These are phyloP conservation scores for Tricholaema leucomelas DNA, from an alignment of 2,113 vertebrate species.

Conservation along the genomic window DNA sequence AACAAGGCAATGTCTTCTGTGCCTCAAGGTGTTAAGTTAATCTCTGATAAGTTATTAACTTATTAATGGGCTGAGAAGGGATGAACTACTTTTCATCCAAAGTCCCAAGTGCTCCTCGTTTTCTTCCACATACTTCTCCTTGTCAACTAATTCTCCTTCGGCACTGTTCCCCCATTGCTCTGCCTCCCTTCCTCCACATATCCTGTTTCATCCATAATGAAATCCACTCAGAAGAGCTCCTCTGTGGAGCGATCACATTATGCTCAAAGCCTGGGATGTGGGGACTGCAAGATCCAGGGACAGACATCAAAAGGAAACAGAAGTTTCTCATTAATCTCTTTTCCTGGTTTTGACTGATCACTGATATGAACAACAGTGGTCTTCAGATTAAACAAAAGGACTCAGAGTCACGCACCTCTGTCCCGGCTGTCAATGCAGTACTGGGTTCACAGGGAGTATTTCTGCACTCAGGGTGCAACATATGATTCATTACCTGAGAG, in stretches of 20 bases:
- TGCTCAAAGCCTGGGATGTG: not conserved
- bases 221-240: not conserved
- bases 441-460: not conserved
- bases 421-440: not conserved
- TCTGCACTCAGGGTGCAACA: not conserved
- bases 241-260: not conserved
- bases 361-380: not conserved
- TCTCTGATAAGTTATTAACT: conserved; percentile 79
- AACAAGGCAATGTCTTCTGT: conserved; percentile 70
- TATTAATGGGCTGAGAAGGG: conserved; percentile 75
- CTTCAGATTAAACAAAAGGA: not conserved
- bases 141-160: conserved; percentile 53
- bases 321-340: not conserved
- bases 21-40: conserved; percentile 78
- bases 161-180: not conserved
- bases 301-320: not conserved
- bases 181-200: not conserved
- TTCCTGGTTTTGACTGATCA: not conserved
- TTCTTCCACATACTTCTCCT: conserved; percentile 55
- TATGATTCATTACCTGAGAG: not conserved
- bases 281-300: not conserved
- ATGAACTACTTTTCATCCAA: conserved; percentile 73
- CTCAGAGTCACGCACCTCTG: not conserved
- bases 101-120: conserved; percentile 62
- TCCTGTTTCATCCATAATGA: not conserved